These are phyloP conservation scores for Blera fallax DNA, from an alignment of 2,888 invertebrate genomes.

Conservation along the genomic window DNA sequence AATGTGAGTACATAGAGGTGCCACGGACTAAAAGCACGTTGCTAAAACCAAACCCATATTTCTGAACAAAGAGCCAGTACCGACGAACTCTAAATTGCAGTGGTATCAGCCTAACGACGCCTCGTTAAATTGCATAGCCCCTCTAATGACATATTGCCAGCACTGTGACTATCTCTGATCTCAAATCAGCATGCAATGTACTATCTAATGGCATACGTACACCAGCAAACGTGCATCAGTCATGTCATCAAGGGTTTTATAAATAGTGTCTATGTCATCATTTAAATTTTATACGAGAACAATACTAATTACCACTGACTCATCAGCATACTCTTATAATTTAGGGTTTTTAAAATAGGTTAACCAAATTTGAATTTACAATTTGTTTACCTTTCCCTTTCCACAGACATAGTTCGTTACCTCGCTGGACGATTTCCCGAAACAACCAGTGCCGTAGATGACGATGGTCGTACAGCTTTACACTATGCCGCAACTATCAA, in stretches of 20 bases:
- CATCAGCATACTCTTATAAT: slow-evolving; percentile 13
- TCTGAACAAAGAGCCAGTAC: background rate
- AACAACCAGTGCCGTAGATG: slow-evolving; percentile 90
- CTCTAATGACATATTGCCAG: background rate
- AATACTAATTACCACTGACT: background rate
- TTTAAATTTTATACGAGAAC: background rate
- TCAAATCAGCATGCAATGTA: slow-evolving; percentile 29
- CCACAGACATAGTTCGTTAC: slow-evolving; percentile 83
- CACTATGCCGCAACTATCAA: slow-evolving; percentile 93
- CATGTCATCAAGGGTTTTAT: background rate
- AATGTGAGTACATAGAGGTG: too few relatives aligned
- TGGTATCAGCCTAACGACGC: background rate
- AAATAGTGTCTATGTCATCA: background rate
- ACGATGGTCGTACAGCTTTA: slow-evolving; percentile 91
- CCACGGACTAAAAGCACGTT: too few relatives aligned
- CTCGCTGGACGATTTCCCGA: slow-evolving; percentile 92
- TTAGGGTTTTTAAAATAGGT: background rate
- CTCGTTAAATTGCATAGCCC: background rate
- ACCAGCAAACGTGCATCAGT: background rate
- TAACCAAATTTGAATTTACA: background rate
- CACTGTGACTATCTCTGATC: background rate
- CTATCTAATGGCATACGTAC: background rate
- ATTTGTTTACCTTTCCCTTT: background rate
- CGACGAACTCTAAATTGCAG: background rate
- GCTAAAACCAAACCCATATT: background rate